These are phyloP conservation scores for Furcifer pardalis DNA, from an alignment of 2,797 vertebrate genomes.

Conservation along the genomic window DNA sequence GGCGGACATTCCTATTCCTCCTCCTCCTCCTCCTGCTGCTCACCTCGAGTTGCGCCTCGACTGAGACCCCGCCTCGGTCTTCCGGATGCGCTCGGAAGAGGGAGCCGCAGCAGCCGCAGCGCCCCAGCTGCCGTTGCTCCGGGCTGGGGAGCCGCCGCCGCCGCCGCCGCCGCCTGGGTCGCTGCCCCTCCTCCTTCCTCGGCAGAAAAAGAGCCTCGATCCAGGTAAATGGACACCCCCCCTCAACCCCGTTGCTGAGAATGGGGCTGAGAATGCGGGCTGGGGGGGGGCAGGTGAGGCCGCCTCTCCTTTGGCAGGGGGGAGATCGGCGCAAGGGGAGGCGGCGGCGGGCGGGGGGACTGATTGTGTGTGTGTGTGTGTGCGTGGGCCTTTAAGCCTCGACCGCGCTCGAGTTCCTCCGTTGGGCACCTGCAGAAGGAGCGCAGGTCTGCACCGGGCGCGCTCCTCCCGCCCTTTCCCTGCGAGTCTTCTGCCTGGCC, in stretches of 20 bases:
- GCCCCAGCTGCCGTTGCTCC: neutral
- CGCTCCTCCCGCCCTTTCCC: too few relatives aligned
- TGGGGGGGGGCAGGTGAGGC: neutral
- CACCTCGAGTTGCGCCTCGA: slow-evolving; percentile 22
- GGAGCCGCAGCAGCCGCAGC: neutral
- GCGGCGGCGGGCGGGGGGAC: too few relatives aligned
- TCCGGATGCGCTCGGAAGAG: slow-evolving; percentile 40
- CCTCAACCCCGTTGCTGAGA: neutral
- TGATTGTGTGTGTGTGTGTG: too few relatives aligned
- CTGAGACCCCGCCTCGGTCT: neutral
- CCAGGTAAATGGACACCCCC: slow-evolving; percentile 3
- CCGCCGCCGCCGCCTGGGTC: neutral
- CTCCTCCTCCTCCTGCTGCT: too few relatives aligned
- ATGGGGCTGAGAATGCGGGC: too few relatives aligned
- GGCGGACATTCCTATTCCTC: too few relatives aligned
- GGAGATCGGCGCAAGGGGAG: neutral
- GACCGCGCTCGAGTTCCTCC: too few relatives aligned
- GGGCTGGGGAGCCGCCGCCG: neutral
- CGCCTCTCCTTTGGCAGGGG: neutral
- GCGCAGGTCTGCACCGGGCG: too few relatives aligned
- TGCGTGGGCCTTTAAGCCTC: too few relatives aligned
- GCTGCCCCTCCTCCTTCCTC: neutral
- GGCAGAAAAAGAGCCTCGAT: neutral
- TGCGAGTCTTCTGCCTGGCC: too few relatives aligned
- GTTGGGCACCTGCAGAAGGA: too few relatives aligned